phyloP scores from a whole-genome alignment of 2,888 invertebrate genomes.

The Andrena flavipes region DNA sequence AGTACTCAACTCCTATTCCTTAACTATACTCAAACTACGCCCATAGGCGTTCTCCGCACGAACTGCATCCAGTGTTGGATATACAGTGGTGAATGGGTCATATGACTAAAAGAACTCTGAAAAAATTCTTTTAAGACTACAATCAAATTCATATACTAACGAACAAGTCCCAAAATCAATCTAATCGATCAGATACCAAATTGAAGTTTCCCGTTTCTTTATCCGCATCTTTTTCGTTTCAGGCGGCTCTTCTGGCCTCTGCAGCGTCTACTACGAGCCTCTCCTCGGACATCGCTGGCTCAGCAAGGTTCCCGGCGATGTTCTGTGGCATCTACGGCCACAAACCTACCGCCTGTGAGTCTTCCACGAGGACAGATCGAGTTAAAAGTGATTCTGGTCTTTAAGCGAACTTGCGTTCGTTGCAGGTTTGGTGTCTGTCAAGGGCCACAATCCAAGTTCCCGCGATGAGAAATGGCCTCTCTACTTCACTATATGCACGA shows the following conservation, averaged over 20 bases:
- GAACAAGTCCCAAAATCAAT: too few species aligned
- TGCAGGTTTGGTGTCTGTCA: conserved; percentile 86
- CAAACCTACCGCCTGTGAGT: conserved; percentile 90
- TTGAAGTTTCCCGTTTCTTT: too few species aligned
- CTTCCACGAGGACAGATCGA: not conserved
- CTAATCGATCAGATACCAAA: too few species aligned
- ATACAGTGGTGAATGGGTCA: too few species aligned
- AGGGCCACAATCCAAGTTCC: conserved; percentile 90
- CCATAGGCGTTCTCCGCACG: too few species aligned
- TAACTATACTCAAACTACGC: not conserved
- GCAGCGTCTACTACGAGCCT: conserved; percentile 93
- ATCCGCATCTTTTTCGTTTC: not conserved
- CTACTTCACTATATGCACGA: conserved; percentile 93
- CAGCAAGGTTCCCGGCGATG: conserved; percentile 94
- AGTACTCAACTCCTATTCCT: too few species aligned
- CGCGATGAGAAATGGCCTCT: conserved; percentile 88
- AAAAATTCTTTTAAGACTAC: too few species aligned
- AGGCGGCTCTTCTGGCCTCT: conserved; percentile 91
- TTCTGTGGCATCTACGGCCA: conserved; percentile 98
- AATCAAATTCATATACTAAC: too few species aligned
- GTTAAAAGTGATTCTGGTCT: not conserved
- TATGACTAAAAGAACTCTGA: too few species aligned
- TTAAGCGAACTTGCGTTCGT: not conserved
- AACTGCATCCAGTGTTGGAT: too few species aligned
- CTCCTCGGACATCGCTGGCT: conserved; percentile 96